Conservation (phyloP, 1,140 invertebrate species). For the Scylla paramamosain region DNA sequence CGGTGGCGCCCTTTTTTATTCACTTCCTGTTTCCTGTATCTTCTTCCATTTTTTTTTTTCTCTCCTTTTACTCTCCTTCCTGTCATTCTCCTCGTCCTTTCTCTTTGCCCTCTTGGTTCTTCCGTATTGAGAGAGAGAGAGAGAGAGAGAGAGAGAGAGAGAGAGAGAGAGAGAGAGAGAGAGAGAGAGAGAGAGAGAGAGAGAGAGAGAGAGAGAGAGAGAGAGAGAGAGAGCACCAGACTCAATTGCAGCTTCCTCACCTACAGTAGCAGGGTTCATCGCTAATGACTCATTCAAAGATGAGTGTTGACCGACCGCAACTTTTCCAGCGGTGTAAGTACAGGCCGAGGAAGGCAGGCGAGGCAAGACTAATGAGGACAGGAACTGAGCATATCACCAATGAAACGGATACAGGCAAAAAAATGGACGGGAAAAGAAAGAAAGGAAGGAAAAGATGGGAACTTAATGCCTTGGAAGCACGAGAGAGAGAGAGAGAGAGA, state of each 20-base stretch:
- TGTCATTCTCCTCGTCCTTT: not conserved
- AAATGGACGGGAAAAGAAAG: no score
- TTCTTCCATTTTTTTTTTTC: not conserved
- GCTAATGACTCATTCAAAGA: not conserved
- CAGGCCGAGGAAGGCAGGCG: not conserved
- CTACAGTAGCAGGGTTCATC: not conserved
- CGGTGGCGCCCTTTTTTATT: not conserved
- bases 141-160: not conserved
- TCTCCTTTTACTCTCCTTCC: not conserved
- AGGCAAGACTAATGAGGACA: not conserved
- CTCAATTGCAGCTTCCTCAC: not conserved
- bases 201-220: slow-evolving; percentile 20
- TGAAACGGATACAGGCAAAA: no score
- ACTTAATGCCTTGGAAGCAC: no score
- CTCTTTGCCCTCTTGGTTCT: not conserved
- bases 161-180: not conserved
- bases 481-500: no score
- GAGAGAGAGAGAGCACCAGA: not conserved
- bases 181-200: slow-evolving; percentile 20
- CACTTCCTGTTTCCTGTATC: not conserved
- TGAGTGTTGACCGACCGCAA: slow-evolving; percentile 8
- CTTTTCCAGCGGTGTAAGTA: not conserved
- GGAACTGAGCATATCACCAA: no score
- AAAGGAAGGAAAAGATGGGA: no score
- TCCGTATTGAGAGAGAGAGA: not conserved